A percentile compares a stretch with the other conserved stretches of the same genome.
phyloP scores from a whole-genome alignment of 2,797 vertebrate species.

The Sebastes umbrosus region DNA sequence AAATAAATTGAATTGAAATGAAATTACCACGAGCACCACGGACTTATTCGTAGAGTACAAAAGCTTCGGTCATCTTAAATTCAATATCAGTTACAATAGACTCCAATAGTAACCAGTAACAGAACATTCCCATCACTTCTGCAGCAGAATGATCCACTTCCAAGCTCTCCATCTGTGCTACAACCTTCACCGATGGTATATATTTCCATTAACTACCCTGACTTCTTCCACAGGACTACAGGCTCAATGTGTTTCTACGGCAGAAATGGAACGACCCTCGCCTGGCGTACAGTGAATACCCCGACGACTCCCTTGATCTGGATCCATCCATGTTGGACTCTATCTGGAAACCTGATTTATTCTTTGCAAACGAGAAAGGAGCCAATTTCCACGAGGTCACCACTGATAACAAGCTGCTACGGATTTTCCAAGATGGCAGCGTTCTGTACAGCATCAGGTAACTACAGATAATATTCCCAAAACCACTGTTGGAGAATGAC shows the following conservation, averaged over 20 bases:
- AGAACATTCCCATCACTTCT: background rate
- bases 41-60: background rate
- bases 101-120: background rate
- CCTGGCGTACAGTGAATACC: conserved; percentile 91
- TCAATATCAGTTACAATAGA: background rate
- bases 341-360: conserved; percentile 96
- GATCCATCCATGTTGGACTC: conserved; percentile 96
- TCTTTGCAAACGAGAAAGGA: conserved; percentile 96
- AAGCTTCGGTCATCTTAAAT: background rate
- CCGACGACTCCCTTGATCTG: conserved; percentile 91
- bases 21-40: too few species aligned
- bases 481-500: background rate
- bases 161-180: background rate
- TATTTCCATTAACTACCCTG: conserved; percentile 37
- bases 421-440: conserved; percentile 94
- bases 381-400: conserved; percentile 96
- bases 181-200: conserved; percentile 2
- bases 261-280: conserved; percentile 96
- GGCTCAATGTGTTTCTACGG: conserved; percentile 92
- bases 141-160: conserved; percentile 9
- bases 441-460: conserved; percentile 97
- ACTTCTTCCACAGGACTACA: conserved; percentile 86
- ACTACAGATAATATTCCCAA: background rate
- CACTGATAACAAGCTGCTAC: conserved; percentile 93
- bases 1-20: too few species aligned